Evolutionary conservation across 2,113 vertebrate species (phyloP), one percentile per base, ranked within the genome.

Genomic region (Sorex araneus): DNA sequence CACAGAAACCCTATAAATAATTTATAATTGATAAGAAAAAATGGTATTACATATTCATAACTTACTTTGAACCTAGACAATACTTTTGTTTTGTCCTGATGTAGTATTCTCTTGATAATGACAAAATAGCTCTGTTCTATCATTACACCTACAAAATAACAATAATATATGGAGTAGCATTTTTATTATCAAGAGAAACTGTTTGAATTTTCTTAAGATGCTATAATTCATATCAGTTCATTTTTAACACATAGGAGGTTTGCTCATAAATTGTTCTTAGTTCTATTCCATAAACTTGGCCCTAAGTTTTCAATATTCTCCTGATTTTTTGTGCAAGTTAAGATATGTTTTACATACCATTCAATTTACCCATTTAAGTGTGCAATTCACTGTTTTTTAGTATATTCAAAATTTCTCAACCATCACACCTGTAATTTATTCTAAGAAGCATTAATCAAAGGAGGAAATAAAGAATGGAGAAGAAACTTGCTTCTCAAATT

Each of bases 131-230:
- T 81, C 94, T 25, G 30, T 79, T 83, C 85, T 83, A 15, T 69
- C 15, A 83, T 21, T 57, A 64, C 16, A 83, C 34, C 54, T 67
- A 43, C 28, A 84, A 85, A 85, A 80, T 76, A 90, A 87, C 87
- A 79, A 30, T 4, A 23, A 18, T 60, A 43, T 27, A 64, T 87
- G n/a, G 82, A 87, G 76, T 12, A 83, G 19, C 45, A 90, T 80
- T 71, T 85, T 94, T 75, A 76, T 84, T 63, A 84, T 67, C 19
- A 76, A 87, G 60, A 87, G 34, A 95, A 80, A 70, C 57, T 83
- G 1, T 87, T 84, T 84, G 47, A 50, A 77, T 80, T 54, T 64
- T 89, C 85, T 92, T 83, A 79, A 18, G 28, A 19, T 69, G 60
- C 82, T 32, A 21, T 76, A 43, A 50, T 8, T 50, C 11, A 12